phyloP scores from a whole-genome alignment of 2,113 vertebrate genomes.

The Atlantisia rogersi region DNA sequence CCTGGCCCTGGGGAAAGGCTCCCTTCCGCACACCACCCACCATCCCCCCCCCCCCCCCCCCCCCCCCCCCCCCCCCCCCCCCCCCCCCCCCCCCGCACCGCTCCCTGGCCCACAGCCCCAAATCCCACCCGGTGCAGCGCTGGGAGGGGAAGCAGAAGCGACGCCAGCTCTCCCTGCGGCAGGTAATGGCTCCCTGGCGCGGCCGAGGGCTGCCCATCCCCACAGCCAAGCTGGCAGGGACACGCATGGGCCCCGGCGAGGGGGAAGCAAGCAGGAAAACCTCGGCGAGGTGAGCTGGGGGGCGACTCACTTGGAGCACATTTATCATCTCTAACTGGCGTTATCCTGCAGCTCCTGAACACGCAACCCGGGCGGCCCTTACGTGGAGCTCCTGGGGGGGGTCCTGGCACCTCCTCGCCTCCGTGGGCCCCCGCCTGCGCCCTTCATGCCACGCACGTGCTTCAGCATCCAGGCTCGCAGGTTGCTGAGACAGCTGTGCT shows the following conservation, averaged over 20 bases:
- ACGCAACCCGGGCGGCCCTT: conserved; percentile 26
- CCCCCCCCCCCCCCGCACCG: neutral
- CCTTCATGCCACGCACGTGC: conserved; percentile 87
- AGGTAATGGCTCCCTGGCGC: too few species aligned
- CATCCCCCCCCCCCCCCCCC: neutral
- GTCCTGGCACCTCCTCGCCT: conserved; percentile 69
- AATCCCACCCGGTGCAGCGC: neutral
- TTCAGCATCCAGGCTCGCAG: conserved; percentile 93
- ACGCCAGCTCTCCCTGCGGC: neutral
- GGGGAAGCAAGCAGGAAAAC: neutral
- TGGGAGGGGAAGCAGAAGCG: rapidly evolving
- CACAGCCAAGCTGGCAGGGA: neutral
- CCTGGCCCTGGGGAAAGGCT: rapidly evolving
- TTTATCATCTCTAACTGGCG: neutral
- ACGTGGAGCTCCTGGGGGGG: conserved; percentile 81
- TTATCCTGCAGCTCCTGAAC: neutral
- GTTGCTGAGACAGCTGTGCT: conserved; percentile 90
- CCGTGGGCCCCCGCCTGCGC: conserved; percentile 37
- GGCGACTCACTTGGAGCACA: conserved; percentile 17
- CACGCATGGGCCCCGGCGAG: neutral
- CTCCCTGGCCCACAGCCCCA: neutral
- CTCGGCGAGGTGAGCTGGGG: neutral
- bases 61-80: neutral
- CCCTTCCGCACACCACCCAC: too few species aligned
- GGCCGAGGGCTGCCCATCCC: neutral